These are phyloP conservation scores for Phymorhynchus buccinoides DNA, from an alignment of 1,140 invertebrate genomes.

Conservation along the genomic window DNA sequence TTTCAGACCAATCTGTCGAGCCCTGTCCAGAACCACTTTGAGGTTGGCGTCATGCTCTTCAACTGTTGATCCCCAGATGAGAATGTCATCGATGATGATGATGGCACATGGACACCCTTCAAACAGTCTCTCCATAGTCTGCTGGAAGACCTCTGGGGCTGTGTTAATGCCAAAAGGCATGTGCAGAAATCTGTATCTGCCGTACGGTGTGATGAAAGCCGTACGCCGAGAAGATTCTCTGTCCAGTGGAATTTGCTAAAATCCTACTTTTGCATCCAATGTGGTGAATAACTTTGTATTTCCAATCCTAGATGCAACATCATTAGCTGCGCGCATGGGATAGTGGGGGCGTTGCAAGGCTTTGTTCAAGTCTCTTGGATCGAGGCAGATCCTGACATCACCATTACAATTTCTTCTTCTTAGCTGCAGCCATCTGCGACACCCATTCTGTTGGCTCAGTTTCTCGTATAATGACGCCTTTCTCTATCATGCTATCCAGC, in stretches of 20 bases:
- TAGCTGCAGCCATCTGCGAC: no score
- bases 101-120: slow-evolving; percentile 52
- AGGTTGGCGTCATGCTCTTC: slow-evolving; percentile 43
- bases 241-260: slow-evolving; percentile 61
- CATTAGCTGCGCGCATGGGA: slow-evolving; percentile 46
- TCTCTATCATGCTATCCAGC: no score
- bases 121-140: slow-evolving; percentile 31
- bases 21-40: slow-evolving; percentile 12
- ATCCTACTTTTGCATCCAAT: neutral
- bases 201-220: slow-evolving; percentile 68
- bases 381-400: no score
- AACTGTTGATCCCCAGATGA: slow-evolving; percentile 34
- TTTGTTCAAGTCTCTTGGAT: slow-evolving; percentile 71
- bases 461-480: no score
- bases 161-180: slow-evolving; percentile 71
- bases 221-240: slow-evolving; percentile 53
- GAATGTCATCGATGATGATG: slow-evolving; percentile 42
- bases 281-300: neutral
- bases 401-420: no score
- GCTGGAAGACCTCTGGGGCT: slow-evolving; percentile 43
- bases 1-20: no score
- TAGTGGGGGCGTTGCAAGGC: slow-evolving; percentile 67
- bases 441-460: no score
- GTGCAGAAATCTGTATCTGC: slow-evolving; percentile 62
- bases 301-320: slow-evolving; percentile 39